Percentiles rank a stretch among this genome's conserved stretches.
Conservation (phyloP, 1,140 invertebrate genomes). For the Teleopsis dalmanni region DNA sequence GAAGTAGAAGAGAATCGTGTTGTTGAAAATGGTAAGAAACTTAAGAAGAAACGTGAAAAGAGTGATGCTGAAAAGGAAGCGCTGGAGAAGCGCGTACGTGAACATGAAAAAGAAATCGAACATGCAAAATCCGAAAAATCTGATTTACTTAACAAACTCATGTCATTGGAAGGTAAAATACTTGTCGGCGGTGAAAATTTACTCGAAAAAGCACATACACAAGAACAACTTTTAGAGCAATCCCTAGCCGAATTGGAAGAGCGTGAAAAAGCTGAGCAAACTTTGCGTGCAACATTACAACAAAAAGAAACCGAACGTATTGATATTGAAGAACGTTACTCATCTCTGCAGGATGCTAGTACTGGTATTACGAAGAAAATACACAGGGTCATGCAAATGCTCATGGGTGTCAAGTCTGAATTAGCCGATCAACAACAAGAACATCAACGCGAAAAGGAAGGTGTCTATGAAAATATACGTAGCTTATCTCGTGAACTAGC, state of each 20-base stretch:
- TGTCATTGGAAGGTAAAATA: conserved; percentile 89
- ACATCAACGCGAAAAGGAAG: conserved; percentile 94
- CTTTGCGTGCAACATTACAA: conserved; percentile 70
- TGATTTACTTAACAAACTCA: conserved; percentile 76
- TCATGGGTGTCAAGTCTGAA: conserved; percentile 78
- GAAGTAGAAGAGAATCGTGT: conserved; percentile 42
- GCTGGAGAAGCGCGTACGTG: conserved; percentile 51
- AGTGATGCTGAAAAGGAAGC: conserved; percentile 56
- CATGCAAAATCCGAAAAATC: conserved; percentile 56
- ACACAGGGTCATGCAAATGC: conserved; percentile 74
- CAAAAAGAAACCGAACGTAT: conserved; percentile 87
- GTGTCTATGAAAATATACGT: conserved; percentile 83
- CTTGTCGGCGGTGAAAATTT: conserved; percentile 97
- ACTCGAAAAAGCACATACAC: conserved; percentile 92
- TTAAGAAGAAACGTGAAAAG: conserved; percentile 51
- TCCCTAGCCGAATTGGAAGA: conserved; percentile 85
- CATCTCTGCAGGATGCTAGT: conserved; percentile 87
- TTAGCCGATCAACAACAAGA: conserved; percentile 84
- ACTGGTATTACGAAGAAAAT: conserved; percentile 87
- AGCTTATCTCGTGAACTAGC: conserved; percentile 86
- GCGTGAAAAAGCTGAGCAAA: conserved; percentile 71
- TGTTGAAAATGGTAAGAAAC: conserved; percentile 31
- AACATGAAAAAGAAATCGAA: conserved; percentile 52
- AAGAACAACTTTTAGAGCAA: conserved; percentile 83
- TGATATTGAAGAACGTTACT: conserved; percentile 95